Conservation (phyloP, 2,797 vertebrate genomes). For the Channa striata region DNA sequence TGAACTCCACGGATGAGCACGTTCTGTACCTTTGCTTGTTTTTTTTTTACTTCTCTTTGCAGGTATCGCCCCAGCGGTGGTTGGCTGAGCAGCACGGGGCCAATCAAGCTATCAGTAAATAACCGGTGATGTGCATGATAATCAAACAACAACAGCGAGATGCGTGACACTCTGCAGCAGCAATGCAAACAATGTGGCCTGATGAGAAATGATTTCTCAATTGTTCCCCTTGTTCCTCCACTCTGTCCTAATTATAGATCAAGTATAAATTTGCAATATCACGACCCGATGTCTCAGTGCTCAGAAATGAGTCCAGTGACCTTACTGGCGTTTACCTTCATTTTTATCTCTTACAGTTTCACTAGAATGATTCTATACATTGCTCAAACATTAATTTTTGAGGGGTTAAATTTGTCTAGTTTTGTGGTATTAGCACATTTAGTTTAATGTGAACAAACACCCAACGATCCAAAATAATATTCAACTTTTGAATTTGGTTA, state of each 20-base stretch:
- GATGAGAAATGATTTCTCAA: constrained; percentile 36
- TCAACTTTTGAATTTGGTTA: neutral
- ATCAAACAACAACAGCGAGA: constrained; percentile 1
- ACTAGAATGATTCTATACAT: neutral
- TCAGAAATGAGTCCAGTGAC: neutral
- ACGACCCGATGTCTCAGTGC: neutral
- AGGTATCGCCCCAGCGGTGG: neutral
- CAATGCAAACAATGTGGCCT: constrained; percentile 8
- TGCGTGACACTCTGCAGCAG: neutral
- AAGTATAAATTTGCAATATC: neutral
- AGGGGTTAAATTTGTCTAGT: neutral
- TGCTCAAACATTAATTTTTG: neutral
- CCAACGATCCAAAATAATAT: too few species aligned
- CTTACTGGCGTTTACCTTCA: neutral
- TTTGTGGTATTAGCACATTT: neutral
- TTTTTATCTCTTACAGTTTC: neutral
- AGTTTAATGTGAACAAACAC: too few species aligned
- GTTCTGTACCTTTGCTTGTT: neutral
- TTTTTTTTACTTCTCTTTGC: neutral
- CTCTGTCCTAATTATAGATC: neutral
- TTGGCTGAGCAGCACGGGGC: neutral
- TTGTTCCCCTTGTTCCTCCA: neutral
- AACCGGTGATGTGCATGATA: constrained; percentile 10
- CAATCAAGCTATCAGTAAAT: constrained; percentile 19
- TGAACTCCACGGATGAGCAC: neutral